Evolutionary conservation across 2,113 vertebrate genomes (phyloP), one percentile per base, ranked within the genome.

Genomic region (Orcinus orca): DNA sequence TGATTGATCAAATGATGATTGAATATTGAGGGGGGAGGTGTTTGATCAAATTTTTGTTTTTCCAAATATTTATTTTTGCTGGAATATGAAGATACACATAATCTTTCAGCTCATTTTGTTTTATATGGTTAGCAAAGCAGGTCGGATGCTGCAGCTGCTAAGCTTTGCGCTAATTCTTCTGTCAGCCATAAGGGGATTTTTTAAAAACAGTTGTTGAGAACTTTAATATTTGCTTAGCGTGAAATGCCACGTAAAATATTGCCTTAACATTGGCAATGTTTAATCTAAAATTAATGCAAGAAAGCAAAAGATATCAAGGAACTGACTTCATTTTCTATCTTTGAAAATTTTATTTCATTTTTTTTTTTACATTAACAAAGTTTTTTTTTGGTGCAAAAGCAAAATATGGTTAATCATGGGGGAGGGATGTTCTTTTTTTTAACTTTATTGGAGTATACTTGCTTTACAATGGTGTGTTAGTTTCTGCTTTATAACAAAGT

Each of bases 221-320:
- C 58, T 86, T 82, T 88, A 47, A 62, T 85, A 58, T 63, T 92
- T 97, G 36, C 80, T 36, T 70, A 53, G 10, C 17, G 6, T 92
- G 88, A 88, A 90, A 89, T 95, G 88, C 29, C 65, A 60, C 31
- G 33, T 76, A 25, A 33, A 83, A 17, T 53, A 8, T 20, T 76
- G 12, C 89, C 62, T 90, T 60, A 67, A 60, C 62, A 11, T 83
- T 90, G 73, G 79, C 31, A 20, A 2, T n/a, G 23, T 88, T 95
- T 91, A 95, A 76, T 85, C 41, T 44, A 79, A 91, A 93, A 89
- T 84, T 77, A 94, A 77, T 76, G 33, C 31, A 86, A 74, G 44
- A 85, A 91, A 86, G 12, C 68, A 83, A 82, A 88, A 60, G 44
- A 67, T 76, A 33, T 25, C 18, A 33, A 70, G 71, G 47, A 68